Evolutionary conservation across 1,140 invertebrate genomes (phyloP).

Genomic region (Cylas formicarius): DNA sequence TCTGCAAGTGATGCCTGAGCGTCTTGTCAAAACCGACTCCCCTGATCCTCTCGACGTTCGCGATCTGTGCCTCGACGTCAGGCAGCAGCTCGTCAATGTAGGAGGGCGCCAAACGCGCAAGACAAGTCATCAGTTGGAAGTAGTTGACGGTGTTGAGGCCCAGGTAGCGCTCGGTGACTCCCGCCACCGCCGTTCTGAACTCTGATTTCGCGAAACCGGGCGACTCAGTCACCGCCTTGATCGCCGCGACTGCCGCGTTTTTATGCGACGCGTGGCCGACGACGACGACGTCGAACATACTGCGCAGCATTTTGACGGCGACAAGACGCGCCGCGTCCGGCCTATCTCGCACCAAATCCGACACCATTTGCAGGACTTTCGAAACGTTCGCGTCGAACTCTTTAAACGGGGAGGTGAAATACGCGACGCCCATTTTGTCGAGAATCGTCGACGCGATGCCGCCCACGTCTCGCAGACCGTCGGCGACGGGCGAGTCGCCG

Average conservation of each 20-base stretch:
- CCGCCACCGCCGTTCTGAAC: conserved; percentile 20
- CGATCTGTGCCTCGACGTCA: conserved; percentile 28
- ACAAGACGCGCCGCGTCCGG: conserved; percentile 22
- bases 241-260: conserved; percentile 25
- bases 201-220: conserved; percentile 24
- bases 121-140: conserved; percentile 32
- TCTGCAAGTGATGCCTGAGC: conserved; percentile 32
- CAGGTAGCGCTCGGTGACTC: conserved; percentile 34
- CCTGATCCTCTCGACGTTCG: conserved; percentile 32
- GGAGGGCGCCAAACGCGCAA: conserved; percentile 31
- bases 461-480: conserved; percentile 18
- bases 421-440: conserved; percentile 30
- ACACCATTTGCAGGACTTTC: conserved; percentile 34
- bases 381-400: conserved; percentile 30
- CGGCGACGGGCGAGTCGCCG: conserved; percentile 30
- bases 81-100: conserved; percentile 25
- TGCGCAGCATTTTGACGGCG: conserved; percentile 26
- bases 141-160: conserved; percentile 34
- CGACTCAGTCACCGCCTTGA: conserved; percentile 25
- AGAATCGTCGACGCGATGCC: conserved; percentile 23
- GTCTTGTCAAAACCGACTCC: conserved; percentile 37
- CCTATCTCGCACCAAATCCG: conserved; percentile 23
- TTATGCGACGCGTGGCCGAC: conserved; percentile 32
- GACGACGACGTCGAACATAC: conserved; percentile 35
- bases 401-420: conserved; percentile 28